Conservation (phyloP, 1,140 invertebrate genomes). For the Drosophila pachea region DNA sequence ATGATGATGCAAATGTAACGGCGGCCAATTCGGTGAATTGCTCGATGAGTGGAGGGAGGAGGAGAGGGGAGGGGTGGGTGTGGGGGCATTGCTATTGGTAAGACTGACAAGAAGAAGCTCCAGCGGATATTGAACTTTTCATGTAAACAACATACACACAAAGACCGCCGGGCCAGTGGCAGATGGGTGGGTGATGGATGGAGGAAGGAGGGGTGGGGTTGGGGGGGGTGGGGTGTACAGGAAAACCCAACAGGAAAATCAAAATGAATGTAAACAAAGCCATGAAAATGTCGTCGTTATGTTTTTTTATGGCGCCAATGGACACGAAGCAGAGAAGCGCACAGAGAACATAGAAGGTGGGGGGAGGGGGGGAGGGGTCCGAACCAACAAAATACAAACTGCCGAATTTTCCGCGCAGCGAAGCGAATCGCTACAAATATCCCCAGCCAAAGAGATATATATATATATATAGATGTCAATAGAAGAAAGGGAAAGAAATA, state of each 20-base stretch:
- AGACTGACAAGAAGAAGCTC: not conserved
- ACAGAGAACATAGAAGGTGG: not conserved
- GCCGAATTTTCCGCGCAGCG: too few species aligned
- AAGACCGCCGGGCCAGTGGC: not conserved
- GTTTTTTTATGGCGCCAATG: conserved; percentile 55
- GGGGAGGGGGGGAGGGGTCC: too few species aligned
- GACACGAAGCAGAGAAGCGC: conserved; percentile 32
- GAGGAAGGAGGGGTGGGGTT: not conserved
- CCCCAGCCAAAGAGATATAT: too few species aligned
- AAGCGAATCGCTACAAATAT: too few species aligned
- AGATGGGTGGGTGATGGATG: not conserved
- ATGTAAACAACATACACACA: conserved; percentile 29
- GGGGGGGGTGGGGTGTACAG: not conserved
- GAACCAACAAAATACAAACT: too few species aligned
- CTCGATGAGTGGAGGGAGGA: not conserved
- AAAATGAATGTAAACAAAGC: conserved; percentile 62
- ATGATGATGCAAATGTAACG: conserved; percentile 12
- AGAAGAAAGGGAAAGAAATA: not conserved
- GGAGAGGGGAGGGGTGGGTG: not conserved
- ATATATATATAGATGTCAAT: not conserved
- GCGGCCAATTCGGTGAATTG: conserved; percentile 1
- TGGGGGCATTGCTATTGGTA: not conserved
- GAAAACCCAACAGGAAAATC: conserved; percentile 47
- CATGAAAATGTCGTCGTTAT: conserved; percentile 69
- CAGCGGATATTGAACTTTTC: conserved; percentile 61